Percentiles rank a stretch among this genome's conserved stretches.
phyloP scores from a whole-genome alignment of 2,113 vertebrate species.

The Crotalus horridus region DNA sequence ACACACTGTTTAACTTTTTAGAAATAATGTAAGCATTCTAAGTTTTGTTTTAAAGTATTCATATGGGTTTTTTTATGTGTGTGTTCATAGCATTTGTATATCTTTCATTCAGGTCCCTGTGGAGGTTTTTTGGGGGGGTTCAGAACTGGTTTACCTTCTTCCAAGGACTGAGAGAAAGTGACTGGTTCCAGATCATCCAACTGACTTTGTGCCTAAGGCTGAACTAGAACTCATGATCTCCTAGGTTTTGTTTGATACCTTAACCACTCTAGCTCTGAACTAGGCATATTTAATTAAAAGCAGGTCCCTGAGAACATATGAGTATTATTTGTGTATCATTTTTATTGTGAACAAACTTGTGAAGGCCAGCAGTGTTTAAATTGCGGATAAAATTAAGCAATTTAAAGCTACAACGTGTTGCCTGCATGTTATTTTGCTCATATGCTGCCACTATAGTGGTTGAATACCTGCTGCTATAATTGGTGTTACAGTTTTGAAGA shows the following conservation, averaged over 20 bases:
- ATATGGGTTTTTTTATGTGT: neutral
- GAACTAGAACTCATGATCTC: neutral
- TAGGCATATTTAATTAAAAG: neutral
- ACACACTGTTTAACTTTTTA: neutral
- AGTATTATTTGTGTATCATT: neutral
- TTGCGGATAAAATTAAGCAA: neutral
- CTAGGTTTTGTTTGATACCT: neutral
- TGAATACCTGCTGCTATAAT: neutral
- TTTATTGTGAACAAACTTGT: neutral
- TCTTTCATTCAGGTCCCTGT: neutral
- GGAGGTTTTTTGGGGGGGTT: neutral
- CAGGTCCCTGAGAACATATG: neutral
- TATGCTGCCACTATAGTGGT: no score
- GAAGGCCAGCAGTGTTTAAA: neutral
- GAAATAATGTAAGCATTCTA: neutral
- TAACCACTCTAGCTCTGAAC: neutral
- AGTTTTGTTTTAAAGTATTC: neutral
- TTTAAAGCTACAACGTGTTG: neutral
- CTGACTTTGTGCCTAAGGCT: neutral
- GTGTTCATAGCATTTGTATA: neutral
- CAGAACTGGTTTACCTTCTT: neutral
- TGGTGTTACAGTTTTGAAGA: neutral
- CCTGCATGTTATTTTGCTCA: neutral
- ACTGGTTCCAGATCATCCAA: neutral
- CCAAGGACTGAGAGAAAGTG: neutral